Base-by-base conservation (phyloP, 2,797 vertebrate species). In the Gallirallus australis region DNA sequence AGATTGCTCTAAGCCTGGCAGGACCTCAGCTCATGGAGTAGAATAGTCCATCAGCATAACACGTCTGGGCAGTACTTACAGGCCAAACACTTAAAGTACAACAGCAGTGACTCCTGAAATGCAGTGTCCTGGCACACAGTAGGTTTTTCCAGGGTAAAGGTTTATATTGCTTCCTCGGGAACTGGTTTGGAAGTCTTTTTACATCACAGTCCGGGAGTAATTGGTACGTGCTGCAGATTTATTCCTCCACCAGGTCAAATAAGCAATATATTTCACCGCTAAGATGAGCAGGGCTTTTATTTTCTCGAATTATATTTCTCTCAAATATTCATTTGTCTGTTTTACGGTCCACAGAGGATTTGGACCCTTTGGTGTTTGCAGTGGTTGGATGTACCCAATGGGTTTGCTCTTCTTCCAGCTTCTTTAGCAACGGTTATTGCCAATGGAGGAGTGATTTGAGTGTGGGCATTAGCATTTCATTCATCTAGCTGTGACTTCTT, bases 241-340 rank as follows among this genome's bases (percentile, higher is more conserved):
- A 97, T 96, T 95, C 87, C 87, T 97, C 75, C 2, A 1, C 25
- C 83, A 94, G 97, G 96, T 97, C 97, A 97, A 88, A 91, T 78
- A 88, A 90, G 64, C 56, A 57, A 48, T 91, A 42, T 97, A 97
- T 97, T 97, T 98, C 91, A 97, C 79, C 68, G 63, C 54, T 40
- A 48, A 95, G 76, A 70, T 95, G 87, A 95, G 70, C 12, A 0
- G 72, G 79, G 90, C 93, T 96, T 97, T 98, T 93, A 65, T 97
- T 91, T 94, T 89, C 86, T 63, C 37, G 30, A 94, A 97, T 97
- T 96, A 91, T 86, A 37, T 94, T 97, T 97, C 95, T 94, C 92
- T 97, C 96, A 98, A 95, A 96, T 96, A 96, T 95, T 84, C 66
- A 96, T 97, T 96, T 96, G 53, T 96, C 94, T 93, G 25, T 76